phyloP scores from a whole-genome alignment of 2,113 vertebrate species.

The Bubo scandiacus region DNA sequence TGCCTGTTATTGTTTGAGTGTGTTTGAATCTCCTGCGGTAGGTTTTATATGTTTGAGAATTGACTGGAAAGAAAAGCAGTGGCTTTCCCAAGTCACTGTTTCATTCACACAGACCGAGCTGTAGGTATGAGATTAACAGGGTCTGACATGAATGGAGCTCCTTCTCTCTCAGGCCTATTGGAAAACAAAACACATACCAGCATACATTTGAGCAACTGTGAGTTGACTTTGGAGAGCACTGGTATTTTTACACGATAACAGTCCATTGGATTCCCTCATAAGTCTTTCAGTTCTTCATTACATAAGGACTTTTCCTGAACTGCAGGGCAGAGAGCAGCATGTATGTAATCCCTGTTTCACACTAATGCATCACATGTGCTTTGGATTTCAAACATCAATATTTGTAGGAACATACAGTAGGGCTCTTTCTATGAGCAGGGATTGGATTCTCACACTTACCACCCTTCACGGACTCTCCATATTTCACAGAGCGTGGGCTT shows the following conservation, averaged over 20 bases:
- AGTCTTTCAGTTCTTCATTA: conserved; percentile 70
- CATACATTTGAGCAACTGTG: conserved; percentile 64
- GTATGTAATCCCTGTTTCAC: conserved; percentile 69
- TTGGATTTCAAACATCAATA: conserved; percentile 69
- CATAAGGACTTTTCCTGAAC: conserved; percentile 67
- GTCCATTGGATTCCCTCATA: conserved; percentile 65
- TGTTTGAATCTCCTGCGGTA: conserved; percentile 47
- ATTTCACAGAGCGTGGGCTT: conserved; percentile 33
- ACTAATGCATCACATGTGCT: conserved; percentile 69
- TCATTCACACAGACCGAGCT: conserved; percentile 44
- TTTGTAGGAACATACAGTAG: conserved; percentile 66
- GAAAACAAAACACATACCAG: conserved; percentile 65
- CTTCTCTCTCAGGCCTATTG: conserved; percentile 61
- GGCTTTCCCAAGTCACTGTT: conserved; percentile 60
- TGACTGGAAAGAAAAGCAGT: conserved; percentile 68
- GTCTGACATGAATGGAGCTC: conserved; percentile 65
- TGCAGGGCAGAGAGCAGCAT: conserved; percentile 55
- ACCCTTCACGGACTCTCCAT: conserved; percentile 34
- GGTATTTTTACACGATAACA: conserved; percentile 71
- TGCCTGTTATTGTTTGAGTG: conserved; percentile 58
- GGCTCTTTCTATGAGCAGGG: conserved; percentile 35
- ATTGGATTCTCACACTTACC: conserved; percentile 52
- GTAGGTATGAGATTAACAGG: conserved; percentile 63
- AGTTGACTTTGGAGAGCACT: conserved; percentile 68
- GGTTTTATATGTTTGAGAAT: conserved; percentile 65